Evolutionary conservation across 2,888 invertebrate genomes (phyloP).

Genomic region (Tipula unca): DNA sequence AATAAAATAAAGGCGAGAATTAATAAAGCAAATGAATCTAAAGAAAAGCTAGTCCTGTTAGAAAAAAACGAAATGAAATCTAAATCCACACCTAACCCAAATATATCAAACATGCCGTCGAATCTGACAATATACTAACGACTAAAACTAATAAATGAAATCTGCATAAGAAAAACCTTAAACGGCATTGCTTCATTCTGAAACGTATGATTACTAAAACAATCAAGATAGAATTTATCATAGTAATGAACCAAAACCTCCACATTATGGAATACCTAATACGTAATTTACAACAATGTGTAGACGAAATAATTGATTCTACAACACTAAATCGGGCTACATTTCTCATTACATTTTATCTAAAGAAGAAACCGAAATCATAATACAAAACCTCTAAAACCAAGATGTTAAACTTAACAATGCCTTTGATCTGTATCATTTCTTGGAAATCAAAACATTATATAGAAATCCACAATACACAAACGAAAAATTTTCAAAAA

Average conservation of each 20-base stretch:
- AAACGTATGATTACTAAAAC: not conserved
- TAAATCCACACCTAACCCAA: too few relatives aligned
- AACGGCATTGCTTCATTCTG: not conserved
- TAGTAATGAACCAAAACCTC: not conserved
- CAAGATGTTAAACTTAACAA: not conserved
- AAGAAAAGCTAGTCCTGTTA: too few relatives aligned
- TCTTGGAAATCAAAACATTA: not conserved
- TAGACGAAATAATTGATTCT: not conserved
- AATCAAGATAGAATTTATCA: not conserved
- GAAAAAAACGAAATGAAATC: too few relatives aligned
- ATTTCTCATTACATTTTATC: not conserved
- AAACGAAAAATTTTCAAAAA: not conserved
- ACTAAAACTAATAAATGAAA: too few relatives aligned
- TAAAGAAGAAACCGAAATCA: not conserved
- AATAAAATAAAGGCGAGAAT: too few relatives aligned
- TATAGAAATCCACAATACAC: not conserved
- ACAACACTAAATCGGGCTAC: not conserved
- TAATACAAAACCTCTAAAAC: not conserved
- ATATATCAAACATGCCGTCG: too few relatives aligned
- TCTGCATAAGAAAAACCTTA: too few relatives aligned
- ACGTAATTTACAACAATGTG: not conserved
- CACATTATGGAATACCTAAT: not conserved
- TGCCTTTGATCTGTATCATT: not conserved
- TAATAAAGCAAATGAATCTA: too few relatives aligned
- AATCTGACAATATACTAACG: too few relatives aligned